Conservation (phyloP, 2,888 invertebrate genomes). For the Leptarthrus brevirostris region DNA sequence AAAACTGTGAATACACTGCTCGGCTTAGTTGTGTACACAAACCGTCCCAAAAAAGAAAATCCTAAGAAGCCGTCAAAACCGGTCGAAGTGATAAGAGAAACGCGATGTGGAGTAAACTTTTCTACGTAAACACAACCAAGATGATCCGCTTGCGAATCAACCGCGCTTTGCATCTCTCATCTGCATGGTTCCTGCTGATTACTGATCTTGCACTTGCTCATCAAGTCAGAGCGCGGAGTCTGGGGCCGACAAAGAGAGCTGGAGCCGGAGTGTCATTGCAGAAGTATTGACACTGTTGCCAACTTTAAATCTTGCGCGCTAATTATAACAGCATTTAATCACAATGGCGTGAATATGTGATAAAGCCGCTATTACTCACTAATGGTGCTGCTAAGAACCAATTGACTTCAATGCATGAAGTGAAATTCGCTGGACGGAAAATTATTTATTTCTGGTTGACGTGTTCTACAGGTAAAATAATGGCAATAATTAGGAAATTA, state of each 20-base stretch:
- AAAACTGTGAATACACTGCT: conserved; percentile 8
- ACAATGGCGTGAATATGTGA: not conserved
- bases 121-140: not conserved
- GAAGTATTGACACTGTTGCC: conserved; percentile 15
- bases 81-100: conserved; percentile 38
- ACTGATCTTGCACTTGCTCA: not conserved
- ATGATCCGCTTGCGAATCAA: not conserved
- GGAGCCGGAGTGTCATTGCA: not conserved
- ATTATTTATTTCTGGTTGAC: not conserved
- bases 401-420: not conserved
- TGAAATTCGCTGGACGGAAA: not conserved
- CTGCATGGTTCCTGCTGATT: not conserved
- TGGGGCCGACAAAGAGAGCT: too few relatives aligned
- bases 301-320: not conserved
- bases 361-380: conserved; percentile 7
- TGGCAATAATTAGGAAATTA: not conserved
- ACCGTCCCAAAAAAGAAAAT: conserved; percentile 22
- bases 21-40: conserved; percentile 33
- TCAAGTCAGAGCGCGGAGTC: too few relatives aligned
- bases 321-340: conserved; percentile 15
- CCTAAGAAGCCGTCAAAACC: conserved; percentile 34
- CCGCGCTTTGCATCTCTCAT: conserved; percentile 3
- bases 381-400: not conserved
- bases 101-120: not conserved
- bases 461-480: not conserved